phyloP scores from a whole-genome alignment of 2,888 invertebrate species.

The Trissonchulus sp. region DNA sequence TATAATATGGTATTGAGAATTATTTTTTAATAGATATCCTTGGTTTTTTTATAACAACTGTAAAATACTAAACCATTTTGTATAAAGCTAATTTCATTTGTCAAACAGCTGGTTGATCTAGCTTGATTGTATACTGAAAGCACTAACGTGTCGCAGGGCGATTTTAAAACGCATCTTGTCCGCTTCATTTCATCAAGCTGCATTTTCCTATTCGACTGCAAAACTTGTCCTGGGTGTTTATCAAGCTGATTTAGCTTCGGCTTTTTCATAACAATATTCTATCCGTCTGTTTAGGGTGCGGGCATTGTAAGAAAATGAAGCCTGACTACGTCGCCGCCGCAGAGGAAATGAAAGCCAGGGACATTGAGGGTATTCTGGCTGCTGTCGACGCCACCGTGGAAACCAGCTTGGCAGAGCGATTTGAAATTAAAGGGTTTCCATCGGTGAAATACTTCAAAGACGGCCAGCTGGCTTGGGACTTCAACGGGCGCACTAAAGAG shows the following conservation, averaged over 20 bases:
- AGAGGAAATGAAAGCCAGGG: conserved; percentile 63
- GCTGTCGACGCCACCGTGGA: conserved; percentile 80
- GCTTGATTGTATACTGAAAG: too few relatives aligned
- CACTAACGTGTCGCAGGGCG: too few relatives aligned
- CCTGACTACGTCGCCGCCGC: conserved; percentile 80
- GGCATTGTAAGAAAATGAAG: conserved; percentile 77
- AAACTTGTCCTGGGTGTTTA: too few relatives aligned
- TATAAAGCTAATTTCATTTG: too few relatives aligned
- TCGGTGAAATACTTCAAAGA: conserved; percentile 71
- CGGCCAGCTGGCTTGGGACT: conserved; percentile 72
- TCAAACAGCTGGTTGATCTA: too few relatives aligned
- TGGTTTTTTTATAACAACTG: too few relatives aligned
- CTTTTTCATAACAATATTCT: conserved; percentile 23
- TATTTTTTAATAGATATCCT: too few relatives aligned
- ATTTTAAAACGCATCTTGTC: too few relatives aligned
- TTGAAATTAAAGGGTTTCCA: conserved; percentile 64
- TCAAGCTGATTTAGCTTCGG: conserved; percentile 23
- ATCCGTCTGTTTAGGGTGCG: conserved; percentile 62
- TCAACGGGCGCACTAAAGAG: conserved; percentile 68
- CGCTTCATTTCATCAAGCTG: too few relatives aligned
- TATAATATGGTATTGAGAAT: too few relatives aligned
- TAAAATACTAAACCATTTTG: too few relatives aligned
- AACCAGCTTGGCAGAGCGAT: conserved; percentile 63
- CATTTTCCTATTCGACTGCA: too few relatives aligned
- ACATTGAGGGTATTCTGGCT: conserved; percentile 69